Evolutionary conservation across 1,140 invertebrate genomes (phyloP).

Genomic region (Ladona fulva): DNA sequence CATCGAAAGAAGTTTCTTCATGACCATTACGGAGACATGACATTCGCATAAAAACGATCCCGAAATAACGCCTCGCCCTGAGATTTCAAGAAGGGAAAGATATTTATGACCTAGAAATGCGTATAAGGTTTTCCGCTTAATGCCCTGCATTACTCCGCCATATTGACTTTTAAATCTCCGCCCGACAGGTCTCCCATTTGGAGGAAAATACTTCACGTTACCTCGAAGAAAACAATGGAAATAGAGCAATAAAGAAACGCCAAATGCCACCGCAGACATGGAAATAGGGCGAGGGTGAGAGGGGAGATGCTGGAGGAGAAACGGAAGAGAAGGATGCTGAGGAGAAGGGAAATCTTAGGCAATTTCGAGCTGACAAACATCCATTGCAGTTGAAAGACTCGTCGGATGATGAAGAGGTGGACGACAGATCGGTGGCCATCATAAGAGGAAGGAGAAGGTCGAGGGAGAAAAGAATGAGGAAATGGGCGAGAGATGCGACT

Average conservation of each 20-base stretch:
- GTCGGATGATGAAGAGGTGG: not conserved
- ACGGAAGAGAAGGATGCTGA: not conserved
- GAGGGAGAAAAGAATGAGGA: not conserved
- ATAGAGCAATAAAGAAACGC: constrained; percentile 5
- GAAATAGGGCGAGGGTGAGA: not conserved
- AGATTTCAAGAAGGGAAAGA: too few relatives aligned
- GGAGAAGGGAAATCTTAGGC: not conserved
- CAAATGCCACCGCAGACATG: not conserved
- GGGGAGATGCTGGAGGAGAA: not conserved
- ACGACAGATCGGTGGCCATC: not conserved
- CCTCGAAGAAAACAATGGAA: constrained; percentile 5
- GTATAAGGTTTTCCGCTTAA: constrained; percentile 1
- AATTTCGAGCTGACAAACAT: not conserved
- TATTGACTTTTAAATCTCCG: not conserved
- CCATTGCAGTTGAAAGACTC: not conserved
- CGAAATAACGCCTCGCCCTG: too few relatives aligned
- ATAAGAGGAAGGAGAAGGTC: not conserved
- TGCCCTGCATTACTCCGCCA: not conserved
- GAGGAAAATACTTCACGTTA: not conserved
- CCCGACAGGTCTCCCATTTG: not conserved
- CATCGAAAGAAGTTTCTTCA: too few relatives aligned
- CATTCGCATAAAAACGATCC: too few relatives aligned
- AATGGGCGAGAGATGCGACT: not conserved
- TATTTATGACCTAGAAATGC: not conserved
- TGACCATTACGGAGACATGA: too few relatives aligned